Conservation (phyloP, 2,888 invertebrate genomes). For the Eulithis prunata region DNA sequence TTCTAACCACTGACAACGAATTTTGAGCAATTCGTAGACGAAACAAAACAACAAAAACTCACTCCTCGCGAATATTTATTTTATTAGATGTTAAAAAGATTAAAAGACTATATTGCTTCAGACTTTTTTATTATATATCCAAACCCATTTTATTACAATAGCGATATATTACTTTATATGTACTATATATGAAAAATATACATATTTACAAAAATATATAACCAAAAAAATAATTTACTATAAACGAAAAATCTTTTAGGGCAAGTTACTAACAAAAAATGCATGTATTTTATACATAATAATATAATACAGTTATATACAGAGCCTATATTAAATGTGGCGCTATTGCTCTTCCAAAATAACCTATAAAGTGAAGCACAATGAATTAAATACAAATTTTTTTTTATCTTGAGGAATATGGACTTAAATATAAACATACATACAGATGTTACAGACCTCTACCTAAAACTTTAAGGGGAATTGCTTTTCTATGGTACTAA, state of each 20-base stretch:
- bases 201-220: conserved; percentile 34
- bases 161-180: conserved; percentile 23
- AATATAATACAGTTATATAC: conserved; percentile 23
- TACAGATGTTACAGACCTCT: no score
- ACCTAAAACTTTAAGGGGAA: no score
- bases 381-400: no score
- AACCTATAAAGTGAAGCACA: conserved; percentile 7
- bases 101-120: conserved; percentile 13
- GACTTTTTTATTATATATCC: conserved; percentile 22
- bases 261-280: conserved; percentile 24
- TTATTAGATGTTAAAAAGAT: not conserved
- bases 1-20: no score
- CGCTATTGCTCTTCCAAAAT: conserved; percentile 1
- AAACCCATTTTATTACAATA: conserved; percentile 26
- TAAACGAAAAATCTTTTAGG: conserved; percentile 8
- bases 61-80: no score
- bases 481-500: no score
- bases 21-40: no score
- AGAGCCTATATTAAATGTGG: conserved; percentile 5
- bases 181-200: conserved; percentile 24
- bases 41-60: no score
- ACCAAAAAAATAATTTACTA: conserved; percentile 33
- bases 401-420: no score
- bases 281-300: conserved; percentile 24
- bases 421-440: no score